A percentile compares a stretch with the other conserved stretches of the same genome.
Evolutionary conservation across 1,140 invertebrate genomes (phyloP).

Genomic region (Galendromus occidentalis): DNA sequence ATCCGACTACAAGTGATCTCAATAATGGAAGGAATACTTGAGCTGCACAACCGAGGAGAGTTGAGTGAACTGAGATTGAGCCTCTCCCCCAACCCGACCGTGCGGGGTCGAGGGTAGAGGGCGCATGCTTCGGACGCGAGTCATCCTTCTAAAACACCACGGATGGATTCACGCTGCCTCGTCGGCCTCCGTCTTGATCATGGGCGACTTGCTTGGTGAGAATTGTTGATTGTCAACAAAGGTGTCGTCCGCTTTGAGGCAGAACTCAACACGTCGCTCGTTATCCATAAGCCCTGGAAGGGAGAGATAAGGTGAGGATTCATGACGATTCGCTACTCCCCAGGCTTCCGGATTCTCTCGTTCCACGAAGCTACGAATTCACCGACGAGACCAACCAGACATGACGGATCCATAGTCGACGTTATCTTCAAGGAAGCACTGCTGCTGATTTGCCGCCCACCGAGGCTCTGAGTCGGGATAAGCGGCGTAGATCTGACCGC

Average conservation of each 20-base stretch:
- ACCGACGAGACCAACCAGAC: conserved; percentile 8
- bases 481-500: neutral
- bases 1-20: neutral
- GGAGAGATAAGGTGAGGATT: neutral
- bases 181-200: conserved; percentile 9
- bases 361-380: too few species aligned
- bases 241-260: neutral
- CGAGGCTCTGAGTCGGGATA: conserved; percentile 1
- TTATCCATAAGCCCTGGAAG: conserved; percentile 2
- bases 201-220: neutral
- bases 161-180: conserved; percentile 5
- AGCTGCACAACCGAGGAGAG: conserved; percentile 10
- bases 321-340: too few species aligned
- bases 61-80: neutral
- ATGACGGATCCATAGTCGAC: conserved; percentile 11
- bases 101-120: too few species aligned
- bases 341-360: too few species aligned
- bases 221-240: too few species aligned
- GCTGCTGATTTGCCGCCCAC: neutral
- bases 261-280: conserved; percentile 8
- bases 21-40: conserved; percentile 12
- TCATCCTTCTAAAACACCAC: too few species aligned
- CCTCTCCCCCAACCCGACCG: too few species aligned
- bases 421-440: conserved; percentile 10
- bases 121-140: too few species aligned